These are phyloP conservation scores for Helicoverpa armigera DNA, from an alignment of 1,140 invertebrate genomes.

Conservation along the genomic window DNA sequence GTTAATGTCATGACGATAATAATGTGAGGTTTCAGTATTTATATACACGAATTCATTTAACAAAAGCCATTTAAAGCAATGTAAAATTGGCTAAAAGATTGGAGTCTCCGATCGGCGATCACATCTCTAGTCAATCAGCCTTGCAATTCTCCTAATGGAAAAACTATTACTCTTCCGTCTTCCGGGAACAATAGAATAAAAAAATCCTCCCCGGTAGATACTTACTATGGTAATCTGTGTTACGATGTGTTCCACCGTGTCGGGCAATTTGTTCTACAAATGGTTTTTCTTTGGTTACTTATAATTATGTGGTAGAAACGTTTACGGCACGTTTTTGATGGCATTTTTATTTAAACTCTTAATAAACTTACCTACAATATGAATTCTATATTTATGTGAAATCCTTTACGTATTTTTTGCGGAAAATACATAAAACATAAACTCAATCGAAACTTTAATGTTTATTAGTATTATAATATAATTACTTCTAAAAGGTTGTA, in stretches of 20 bases:
- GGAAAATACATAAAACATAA: too few relatives aligned
- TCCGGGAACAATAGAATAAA: constrained; percentile 59
- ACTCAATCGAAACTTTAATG: too few relatives aligned
- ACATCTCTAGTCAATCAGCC: constrained; percentile 60
- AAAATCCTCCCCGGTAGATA: constrained; percentile 43
- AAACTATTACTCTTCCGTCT: constrained; percentile 63
- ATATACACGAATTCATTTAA: constrained; percentile 1
- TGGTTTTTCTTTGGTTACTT: constrained; percentile 40
- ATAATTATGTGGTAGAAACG: neutral
- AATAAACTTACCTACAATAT: too few relatives aligned
- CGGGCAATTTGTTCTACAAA: constrained; percentile 56
- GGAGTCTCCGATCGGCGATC: constrained; percentile 20
- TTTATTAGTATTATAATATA: too few relatives aligned
- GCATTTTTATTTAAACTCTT: too few relatives aligned
- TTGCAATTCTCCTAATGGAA: constrained; percentile 61
- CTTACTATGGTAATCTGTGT: constrained; percentile 50
- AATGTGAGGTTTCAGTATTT: neutral
- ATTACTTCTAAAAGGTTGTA: neutral
- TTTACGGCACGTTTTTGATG: too few relatives aligned
- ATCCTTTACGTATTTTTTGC: too few relatives aligned
- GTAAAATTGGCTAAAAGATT: constrained; percentile 27
- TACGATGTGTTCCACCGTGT: constrained; percentile 44
- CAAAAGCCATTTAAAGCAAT: constrained; percentile 23
- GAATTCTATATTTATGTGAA: too few relatives aligned
- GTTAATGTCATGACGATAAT: neutral